A percentile compares a stretch with the other conserved stretches of the same genome.
Evolutionary conservation across 2,113 vertebrate species (phyloP).

Genomic region (Solea solea): DNA sequence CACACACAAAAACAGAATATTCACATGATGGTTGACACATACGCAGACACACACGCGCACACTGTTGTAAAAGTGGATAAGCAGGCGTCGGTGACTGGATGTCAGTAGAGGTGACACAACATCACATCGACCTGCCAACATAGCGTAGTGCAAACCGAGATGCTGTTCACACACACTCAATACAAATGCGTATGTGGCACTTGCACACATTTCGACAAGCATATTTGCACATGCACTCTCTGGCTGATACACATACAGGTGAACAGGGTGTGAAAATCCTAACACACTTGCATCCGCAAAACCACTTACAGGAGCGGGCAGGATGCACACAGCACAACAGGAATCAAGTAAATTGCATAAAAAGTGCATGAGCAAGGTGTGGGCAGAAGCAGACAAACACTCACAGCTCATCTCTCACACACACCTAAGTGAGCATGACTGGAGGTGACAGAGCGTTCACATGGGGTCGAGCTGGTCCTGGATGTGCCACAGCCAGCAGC

Average conservation of each 20-base stretch:
- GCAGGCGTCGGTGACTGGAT: slow-evolving; percentile 22
- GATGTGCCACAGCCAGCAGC: slow-evolving; percentile 70
- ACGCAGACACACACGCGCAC: slow-evolving; percentile 7
- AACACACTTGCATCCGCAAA: slow-evolving; percentile 19
- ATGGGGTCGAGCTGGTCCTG: slow-evolving; percentile 67
- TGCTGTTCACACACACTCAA: slow-evolving; percentile 1
- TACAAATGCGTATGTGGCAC: background rate
- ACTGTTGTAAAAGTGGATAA: background rate
- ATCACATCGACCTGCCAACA: slow-evolving; percentile 60
- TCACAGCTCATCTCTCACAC: slow-evolving; percentile 24
- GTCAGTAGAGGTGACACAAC: slow-evolving; percentile 65
- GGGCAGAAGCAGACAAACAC: slow-evolving; percentile 4
- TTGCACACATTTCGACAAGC: slow-evolving; percentile 9
- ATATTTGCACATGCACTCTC: slow-evolving; percentile 14
- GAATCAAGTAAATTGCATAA: slow-evolving; percentile 51
- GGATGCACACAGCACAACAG: slow-evolving; percentile 34
- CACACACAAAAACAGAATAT: slow-evolving; percentile 16
- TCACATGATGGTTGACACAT: background rate
- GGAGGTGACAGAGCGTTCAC: slow-evolving; percentile 75
- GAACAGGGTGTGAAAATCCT: slow-evolving; percentile 42
- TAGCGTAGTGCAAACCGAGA: slow-evolving; percentile 2
- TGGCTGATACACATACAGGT: background rate
- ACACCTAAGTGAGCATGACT: slow-evolving; percentile 66
- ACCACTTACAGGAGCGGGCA: slow-evolving; percentile 27
- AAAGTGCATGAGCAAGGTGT: slow-evolving; percentile 60